Evolutionary conservation across 2,113 vertebrate genomes (phyloP).

Genomic region (Garra rufa): DNA sequence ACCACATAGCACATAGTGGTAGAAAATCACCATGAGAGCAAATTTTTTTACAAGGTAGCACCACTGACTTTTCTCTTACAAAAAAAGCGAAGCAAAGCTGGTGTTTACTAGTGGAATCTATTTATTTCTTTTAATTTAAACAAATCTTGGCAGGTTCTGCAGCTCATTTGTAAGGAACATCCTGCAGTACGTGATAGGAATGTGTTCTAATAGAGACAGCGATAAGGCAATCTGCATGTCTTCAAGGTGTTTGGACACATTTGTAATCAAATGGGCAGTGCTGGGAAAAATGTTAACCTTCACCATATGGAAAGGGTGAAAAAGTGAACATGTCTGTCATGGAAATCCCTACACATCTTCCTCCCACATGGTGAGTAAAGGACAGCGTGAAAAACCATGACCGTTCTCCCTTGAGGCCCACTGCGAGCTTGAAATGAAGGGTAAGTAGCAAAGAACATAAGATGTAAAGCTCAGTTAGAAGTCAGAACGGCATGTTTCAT

Average conservation of each 20-base stretch:
- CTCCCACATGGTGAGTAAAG: constrained; percentile 21
- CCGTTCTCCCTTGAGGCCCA: neutral
- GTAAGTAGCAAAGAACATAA: neutral
- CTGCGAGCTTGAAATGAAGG: constrained; percentile 1
- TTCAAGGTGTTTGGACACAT: neutral
- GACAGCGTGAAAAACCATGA: constrained; percentile 15
- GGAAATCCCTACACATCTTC: constrained; percentile 41
- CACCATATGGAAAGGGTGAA: neutral
- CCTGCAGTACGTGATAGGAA: constrained; percentile 27
- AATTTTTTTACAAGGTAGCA: neutral
- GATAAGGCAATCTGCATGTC: constrained; percentile 17
- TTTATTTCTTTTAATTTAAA: neutral
- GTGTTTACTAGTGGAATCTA: neutral
- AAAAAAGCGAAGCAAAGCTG: neutral
- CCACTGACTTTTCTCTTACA: neutral
- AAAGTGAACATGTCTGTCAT: constrained; percentile 13
- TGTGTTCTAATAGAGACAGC: constrained; percentile 7
- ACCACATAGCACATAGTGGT: neutral
- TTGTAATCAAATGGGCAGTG: constrained; percentile 20
- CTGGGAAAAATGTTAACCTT: constrained; percentile 13
- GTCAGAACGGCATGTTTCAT: neutral
- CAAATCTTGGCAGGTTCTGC: neutral
- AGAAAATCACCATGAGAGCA: neutral
- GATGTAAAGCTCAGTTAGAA: neutral
- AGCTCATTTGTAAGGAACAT: neutral